Conservation (phyloP, 2,113 vertebrate species). For the Myotis yumanensis region DNA sequence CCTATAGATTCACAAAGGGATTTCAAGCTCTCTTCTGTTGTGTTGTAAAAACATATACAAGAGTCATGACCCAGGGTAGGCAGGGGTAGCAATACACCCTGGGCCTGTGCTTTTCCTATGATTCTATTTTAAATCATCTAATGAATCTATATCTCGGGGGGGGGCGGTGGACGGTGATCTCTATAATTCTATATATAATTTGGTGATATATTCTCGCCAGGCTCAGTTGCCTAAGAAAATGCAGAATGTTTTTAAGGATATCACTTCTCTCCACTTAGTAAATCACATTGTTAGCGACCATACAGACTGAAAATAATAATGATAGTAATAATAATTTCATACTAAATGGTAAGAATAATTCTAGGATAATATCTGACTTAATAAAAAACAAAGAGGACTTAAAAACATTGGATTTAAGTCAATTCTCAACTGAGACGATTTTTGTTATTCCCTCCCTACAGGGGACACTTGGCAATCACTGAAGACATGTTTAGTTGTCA, state of each 20-base stretch:
- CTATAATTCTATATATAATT: neutral
- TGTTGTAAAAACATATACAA: neutral
- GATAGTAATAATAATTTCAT: neutral
- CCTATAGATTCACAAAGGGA: neutral
- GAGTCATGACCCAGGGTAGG: neutral
- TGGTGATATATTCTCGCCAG: neutral
- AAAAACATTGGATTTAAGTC: neutral
- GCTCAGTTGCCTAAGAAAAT: neutral
- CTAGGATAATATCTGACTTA: neutral
- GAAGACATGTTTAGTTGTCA: neutral
- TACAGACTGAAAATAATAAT: neutral
- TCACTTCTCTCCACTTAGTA: neutral
- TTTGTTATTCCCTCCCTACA: too few relatives aligned
- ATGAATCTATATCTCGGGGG: neutral
- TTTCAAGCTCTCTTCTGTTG: neutral
- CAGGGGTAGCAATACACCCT: neutral
- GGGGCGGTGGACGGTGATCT: neutral
- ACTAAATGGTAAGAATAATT: neutral
- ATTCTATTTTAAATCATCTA: neutral
- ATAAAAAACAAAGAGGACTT: neutral
- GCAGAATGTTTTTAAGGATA: neutral
- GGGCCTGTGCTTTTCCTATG: neutral
- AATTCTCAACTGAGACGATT: neutral
- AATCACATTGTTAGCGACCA: neutral
- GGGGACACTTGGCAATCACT: neutral